These are phyloP conservation scores for Solea senegalensis DNA, from an alignment of 2,113 vertebrate genomes.

Conservation along the genomic window DNA sequence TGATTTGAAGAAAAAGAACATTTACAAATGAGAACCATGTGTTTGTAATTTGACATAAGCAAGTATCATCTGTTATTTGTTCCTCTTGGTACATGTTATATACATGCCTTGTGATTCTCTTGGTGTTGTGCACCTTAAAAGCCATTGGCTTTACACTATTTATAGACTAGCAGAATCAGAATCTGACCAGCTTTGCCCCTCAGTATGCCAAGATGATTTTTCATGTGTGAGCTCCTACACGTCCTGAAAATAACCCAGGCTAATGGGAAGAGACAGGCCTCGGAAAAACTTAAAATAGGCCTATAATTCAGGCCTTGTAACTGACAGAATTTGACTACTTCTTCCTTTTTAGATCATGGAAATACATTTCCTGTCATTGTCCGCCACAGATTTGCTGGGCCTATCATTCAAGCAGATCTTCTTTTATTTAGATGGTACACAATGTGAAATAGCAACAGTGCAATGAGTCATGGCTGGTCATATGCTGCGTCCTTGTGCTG, in stretches of 20 bases:
- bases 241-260: constrained; percentile 66
- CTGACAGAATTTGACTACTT: constrained; percentile 48
- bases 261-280: constrained; percentile 60
- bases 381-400: constrained; percentile 22
- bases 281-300: constrained; percentile 57
- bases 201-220: constrained; percentile 60
- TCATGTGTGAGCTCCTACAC: constrained; percentile 55
- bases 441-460: constrained; percentile 43
- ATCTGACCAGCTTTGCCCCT: constrained; percentile 67
- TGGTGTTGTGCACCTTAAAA: constrained; percentile 64
- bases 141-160: constrained; percentile 69
- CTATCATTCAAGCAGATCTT: constrained; percentile 51
- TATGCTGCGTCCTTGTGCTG: constrained; percentile 53
- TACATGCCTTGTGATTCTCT: constrained; percentile 57
- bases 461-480: constrained; percentile 48
- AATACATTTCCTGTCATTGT: constrained; percentile 66
- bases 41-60: constrained; percentile 19
- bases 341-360: constrained; percentile 51
- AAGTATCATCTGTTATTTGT: constrained; percentile 30
- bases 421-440: constrained; percentile 53
- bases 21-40: constrained; percentile 13
- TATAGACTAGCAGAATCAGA: constrained; percentile 70
- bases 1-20: not conserved
- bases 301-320: constrained; percentile 52
- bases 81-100: constrained; percentile 27